Conservation (phyloP, 1,140 invertebrate genomes). For the Eriosoma lanigerum region DNA sequence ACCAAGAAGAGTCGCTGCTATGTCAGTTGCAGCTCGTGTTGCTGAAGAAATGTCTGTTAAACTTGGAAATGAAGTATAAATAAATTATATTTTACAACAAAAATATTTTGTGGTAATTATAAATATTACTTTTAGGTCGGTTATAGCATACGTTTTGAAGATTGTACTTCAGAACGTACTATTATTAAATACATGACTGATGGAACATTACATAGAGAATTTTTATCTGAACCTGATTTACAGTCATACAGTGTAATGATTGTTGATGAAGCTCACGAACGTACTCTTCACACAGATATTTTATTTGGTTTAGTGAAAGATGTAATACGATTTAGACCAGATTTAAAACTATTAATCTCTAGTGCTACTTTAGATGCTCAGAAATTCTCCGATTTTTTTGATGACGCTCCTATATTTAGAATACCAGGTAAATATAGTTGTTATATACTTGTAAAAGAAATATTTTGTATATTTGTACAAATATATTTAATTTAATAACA, state of each 20-base stretch:
- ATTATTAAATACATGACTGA: constrained; percentile 99
- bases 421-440: constrained; percentile 75
- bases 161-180: constrained; percentile 73
- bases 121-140: constrained; percentile 64
- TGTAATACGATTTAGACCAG: constrained; percentile 89
- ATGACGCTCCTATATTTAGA: constrained; percentile 96
- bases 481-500: background rate
- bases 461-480: background rate
- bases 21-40: constrained; percentile 75
- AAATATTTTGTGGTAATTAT: background rate
- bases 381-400: constrained; percentile 98
- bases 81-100: background rate
- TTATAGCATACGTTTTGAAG: constrained; percentile 78
- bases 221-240: constrained; percentile 94
- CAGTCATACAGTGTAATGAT: constrained; percentile 83
- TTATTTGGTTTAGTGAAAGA: constrained; percentile 98
- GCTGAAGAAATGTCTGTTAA: constrained; percentile 73
- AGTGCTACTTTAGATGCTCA: constrained; percentile 97
- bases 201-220: constrained; percentile 96
- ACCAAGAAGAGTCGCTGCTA: constrained; percentile 76
- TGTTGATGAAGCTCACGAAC: constrained; percentile 98
- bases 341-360: constrained; percentile 95
- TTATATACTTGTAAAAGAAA: too few species aligned
- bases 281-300: constrained; percentile 97
- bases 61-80: constrained; percentile 67